Percentiles rank a stretch among this genome's conserved stretches.
These are phyloP conservation scores for Myiozetetes cayanensis DNA, from an alignment of 2,113 vertebrate species.

Conservation along the genomic window DNA sequence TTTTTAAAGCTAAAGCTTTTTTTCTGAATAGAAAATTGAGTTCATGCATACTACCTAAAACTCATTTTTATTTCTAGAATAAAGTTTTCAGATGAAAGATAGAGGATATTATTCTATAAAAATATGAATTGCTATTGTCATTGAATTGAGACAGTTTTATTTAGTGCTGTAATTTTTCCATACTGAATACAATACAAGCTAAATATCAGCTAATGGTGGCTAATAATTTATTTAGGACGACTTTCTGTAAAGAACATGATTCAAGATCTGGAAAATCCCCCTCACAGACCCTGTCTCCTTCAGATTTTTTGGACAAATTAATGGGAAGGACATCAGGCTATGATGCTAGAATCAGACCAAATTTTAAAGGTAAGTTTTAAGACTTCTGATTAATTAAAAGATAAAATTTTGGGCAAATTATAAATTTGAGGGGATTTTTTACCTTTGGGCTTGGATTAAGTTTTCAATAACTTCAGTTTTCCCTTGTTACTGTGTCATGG, in stretches of 20 bases:
- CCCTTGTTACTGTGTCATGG: background rate
- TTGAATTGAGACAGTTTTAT: background rate
- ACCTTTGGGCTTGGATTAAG: background rate
- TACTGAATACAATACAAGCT: background rate
- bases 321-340: constrained; percentile 98
- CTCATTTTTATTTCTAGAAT: background rate
- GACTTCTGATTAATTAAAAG: background rate
- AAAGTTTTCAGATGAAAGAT: background rate
- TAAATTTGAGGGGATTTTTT: background rate
- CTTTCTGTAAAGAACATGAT: constrained; percentile 93
- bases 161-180: background rate
- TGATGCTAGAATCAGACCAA: constrained; percentile 96
- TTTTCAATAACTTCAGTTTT: background rate
- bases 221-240: constrained; percentile 81
- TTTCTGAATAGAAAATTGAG: background rate
- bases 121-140: background rate
- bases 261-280: constrained; percentile 87
- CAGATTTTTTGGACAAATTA: constrained; percentile 98
- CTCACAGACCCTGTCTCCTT: constrained; percentile 91
- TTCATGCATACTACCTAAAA: background rate
- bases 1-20: background rate
- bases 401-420: background rate
- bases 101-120: background rate
- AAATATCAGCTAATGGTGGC: constrained; percentile 59
- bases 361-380: constrained; percentile 93